Base-by-base conservation (phyloP, 2,797 vertebrate species). In the Ctenosaura bakeri region DNA sequence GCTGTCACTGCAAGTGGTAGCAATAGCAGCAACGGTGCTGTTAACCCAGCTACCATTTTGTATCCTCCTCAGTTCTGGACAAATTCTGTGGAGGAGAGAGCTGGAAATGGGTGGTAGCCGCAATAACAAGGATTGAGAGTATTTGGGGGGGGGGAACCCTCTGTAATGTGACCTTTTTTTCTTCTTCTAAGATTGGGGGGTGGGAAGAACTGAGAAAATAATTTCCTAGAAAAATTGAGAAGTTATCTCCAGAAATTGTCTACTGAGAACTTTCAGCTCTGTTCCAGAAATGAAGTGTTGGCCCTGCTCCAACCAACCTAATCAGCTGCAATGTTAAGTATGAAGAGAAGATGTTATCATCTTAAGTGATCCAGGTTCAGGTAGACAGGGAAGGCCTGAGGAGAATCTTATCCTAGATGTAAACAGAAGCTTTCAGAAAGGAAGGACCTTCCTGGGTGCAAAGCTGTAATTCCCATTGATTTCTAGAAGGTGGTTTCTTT, bases 401-500 rank as follows among this genome's bases (percentile, higher is more conserved):
- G 32, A 92, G 64, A 56, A 83, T 66, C 54, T 71, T 59, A 83
- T 10, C 54, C 73, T 26, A 29, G 73, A 77, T 90, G 76, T 79
- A 76, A 89, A 94, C 88, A 90, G 79, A 93, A 92, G 89, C 26
- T 86, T 83, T 83, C 88, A 56, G 90, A 93, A 74, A 92, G 87
- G 77, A 88, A 0, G 0, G 50, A 83, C 52, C 91, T 85, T 88
- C 91, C 80, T 1, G 0, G 64, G 38, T 38, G 5, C 5, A 42
- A 52, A 92, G 81, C 54, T 54, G 32, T n/a, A 32, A 80, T 74
- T 56, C 14, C 81, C 38, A 54, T 6, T 0, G 38, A 78, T 42
- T 14, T 78, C 95, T 86, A 98, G 91, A 98, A 94, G n/a, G 95
- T 90, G 0, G 97, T 97, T 96, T 98, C 97, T 93, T 96, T 97